phyloP scores from a whole-genome alignment of 2,113 vertebrate genomes.

The Pionites leucogaster region DNA sequence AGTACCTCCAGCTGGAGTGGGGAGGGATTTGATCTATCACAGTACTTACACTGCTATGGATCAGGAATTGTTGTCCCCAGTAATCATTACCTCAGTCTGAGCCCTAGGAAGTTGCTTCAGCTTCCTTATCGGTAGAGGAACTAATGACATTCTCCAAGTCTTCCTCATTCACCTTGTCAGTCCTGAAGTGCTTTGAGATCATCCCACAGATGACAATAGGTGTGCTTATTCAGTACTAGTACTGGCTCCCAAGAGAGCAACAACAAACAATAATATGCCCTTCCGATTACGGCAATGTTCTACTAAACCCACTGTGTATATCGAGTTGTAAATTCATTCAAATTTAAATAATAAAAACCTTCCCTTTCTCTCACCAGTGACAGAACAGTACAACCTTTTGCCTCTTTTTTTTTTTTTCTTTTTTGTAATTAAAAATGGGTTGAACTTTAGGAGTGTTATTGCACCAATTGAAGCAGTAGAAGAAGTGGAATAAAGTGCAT shows the following conservation, averaged over 20 bases:
- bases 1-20: neutral
- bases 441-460: neutral
- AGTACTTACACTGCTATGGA: neutral
- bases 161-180: neutral
- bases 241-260: neutral
- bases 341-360: neutral
- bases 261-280: neutral
- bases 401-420: neutral
- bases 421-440: neutral
- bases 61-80: neutral
- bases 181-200: neutral
- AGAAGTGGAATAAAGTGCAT: conserved; percentile 24
- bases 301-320: neutral
- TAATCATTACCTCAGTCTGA: neutral
- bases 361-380: neutral
- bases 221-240: neutral
- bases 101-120: neutral
- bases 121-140: neutral
- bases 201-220: neutral
- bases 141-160: neutral
- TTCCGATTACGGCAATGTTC: neutral
- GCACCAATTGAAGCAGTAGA: conserved; percentile 16
- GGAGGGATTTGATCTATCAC: neutral
- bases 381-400: neutral
- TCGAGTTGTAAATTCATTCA: neutral